These are phyloP conservation scores for Arrhopalites spinosus DNA, from an alignment of 2,888 invertebrate genomes.

Conservation along the genomic window DNA sequence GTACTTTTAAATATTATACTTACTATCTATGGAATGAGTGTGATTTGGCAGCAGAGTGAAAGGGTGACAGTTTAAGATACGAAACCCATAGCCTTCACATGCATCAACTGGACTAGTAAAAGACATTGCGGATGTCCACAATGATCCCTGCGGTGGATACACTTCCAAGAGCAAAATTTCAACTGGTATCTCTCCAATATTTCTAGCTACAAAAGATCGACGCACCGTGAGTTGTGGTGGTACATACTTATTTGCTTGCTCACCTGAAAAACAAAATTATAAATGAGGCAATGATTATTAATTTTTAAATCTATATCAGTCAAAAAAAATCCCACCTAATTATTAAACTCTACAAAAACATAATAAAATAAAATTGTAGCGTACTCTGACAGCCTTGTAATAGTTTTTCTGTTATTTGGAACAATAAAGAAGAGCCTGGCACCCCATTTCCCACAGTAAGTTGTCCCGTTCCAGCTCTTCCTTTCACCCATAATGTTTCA, in stretches of 20 bases:
- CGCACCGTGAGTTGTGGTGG: slow-evolving; percentile 74
- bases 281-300: neutral
- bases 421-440: slow-evolving; percentile 75
- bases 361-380: slow-evolving; percentile 53
- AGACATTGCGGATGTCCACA: slow-evolving; percentile 52
- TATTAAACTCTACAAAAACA: slow-evolving; percentile 10
- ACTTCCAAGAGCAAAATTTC: slow-evolving; percentile 62
- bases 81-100: slow-evolving; percentile 81
- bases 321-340: neutral
- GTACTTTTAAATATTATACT: too few species aligned
- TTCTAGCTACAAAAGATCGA: slow-evolving; percentile 81
- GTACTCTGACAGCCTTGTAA: slow-evolving; percentile 67
- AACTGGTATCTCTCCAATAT: slow-evolving; percentile 89
- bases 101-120: slow-evolving; percentile 54
- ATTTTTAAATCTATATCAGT: too few species aligned
- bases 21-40: slow-evolving; percentile 65
- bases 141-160: slow-evolving; percentile 52
- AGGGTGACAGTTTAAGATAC: slow-evolving; percentile 73
- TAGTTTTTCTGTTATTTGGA: slow-evolving; percentile 76
- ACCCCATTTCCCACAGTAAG: slow-evolving; percentile 87
- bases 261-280: slow-evolving; percentile 55
- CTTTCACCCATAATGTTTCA: slow-evolving; percentile 81
- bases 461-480: slow-evolving; percentile 82
- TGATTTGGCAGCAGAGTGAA: slow-evolving; percentile 75
- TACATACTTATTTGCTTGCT: slow-evolving; percentile 59